Percentiles rank a stretch among this genome's conserved stretches.
These are phyloP conservation scores for Galerucella pusilla DNA, from an alignment of 2,888 invertebrate species.

Conservation along the genomic window DNA sequence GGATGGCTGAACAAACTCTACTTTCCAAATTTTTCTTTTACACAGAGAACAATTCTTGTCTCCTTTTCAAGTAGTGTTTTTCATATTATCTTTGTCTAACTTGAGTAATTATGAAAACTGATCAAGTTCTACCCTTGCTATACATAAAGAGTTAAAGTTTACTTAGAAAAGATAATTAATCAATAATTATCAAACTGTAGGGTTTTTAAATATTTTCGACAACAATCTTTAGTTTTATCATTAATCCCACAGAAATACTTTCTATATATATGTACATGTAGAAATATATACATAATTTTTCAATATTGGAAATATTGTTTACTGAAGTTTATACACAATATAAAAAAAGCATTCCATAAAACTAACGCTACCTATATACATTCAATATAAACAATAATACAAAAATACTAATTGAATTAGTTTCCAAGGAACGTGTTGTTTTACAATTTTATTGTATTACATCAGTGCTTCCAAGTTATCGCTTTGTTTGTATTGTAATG, in stretches of 20 bases:
- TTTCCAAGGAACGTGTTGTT: not conserved
- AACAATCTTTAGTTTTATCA: not conserved
- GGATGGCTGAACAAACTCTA: too few relatives aligned
- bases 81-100: too few relatives aligned
- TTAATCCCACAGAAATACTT: slow-evolving; percentile 1
- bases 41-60: too few relatives aligned
- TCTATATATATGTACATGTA: slow-evolving; percentile 1
- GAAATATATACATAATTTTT: not conserved
- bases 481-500: not conserved
- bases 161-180: not conserved
- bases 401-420: not conserved
- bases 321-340: not conserved
- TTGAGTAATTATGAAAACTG: too few relatives aligned
- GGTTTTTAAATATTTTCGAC: not conserved
- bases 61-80: too few relatives aligned
- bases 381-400: not conserved
- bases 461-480: not conserved
- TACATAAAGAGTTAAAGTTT: not conserved
- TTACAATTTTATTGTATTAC: not conserved
- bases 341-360: slow-evolving; percentile 1
- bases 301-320: not conserved
- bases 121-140: not conserved
- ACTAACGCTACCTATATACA: not conserved
- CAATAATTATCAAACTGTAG: not conserved
- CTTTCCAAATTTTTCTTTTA: too few relatives aligned